These are phyloP conservation scores for Reinhardtius hippoglossoides DNA, from an alignment of 2,113 vertebrate species.

Conservation along the genomic window DNA sequence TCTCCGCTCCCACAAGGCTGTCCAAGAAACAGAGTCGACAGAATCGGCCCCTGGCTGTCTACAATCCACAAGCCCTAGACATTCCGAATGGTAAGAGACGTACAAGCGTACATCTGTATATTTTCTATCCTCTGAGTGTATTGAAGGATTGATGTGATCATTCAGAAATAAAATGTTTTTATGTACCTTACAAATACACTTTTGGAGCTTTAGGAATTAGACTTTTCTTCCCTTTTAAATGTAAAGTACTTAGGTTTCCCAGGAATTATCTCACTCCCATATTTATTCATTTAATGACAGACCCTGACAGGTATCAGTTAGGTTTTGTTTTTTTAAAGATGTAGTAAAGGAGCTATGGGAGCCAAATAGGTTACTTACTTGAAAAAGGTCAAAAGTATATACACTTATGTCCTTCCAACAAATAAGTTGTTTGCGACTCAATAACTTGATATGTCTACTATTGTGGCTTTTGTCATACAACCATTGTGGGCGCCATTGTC, in stretches of 20 bases:
- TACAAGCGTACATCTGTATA: constrained; percentile 15
- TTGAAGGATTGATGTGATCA: too few species aligned
- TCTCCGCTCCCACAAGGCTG: constrained; percentile 90
- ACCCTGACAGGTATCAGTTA: background rate
- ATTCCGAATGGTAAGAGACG: constrained; percentile 89
- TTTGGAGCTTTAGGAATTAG: background rate
- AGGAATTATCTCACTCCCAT: background rate
- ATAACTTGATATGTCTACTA: too few species aligned
- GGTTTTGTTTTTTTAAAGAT: background rate
- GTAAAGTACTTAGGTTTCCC: background rate
- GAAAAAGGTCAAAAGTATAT: too few species aligned
- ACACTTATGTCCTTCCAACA: too few species aligned
- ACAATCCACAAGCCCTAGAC: constrained; percentile 91
- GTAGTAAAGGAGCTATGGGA: background rate
- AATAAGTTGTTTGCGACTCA: too few species aligned
- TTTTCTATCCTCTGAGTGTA: background rate
- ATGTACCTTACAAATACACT: background rate
- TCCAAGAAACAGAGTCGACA: constrained; percentile 90
- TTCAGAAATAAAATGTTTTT: background rate
- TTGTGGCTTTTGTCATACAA: too few species aligned
- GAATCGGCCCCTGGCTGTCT: constrained; percentile 93
- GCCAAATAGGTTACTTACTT: too few species aligned
- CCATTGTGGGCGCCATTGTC: too few species aligned
- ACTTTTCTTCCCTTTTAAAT: background rate
- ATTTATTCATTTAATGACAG: constrained; percentile 14